Evolutionary conservation across 1,140 invertebrate species (phyloP).

Genomic region (Littorina saxatilis): DNA sequence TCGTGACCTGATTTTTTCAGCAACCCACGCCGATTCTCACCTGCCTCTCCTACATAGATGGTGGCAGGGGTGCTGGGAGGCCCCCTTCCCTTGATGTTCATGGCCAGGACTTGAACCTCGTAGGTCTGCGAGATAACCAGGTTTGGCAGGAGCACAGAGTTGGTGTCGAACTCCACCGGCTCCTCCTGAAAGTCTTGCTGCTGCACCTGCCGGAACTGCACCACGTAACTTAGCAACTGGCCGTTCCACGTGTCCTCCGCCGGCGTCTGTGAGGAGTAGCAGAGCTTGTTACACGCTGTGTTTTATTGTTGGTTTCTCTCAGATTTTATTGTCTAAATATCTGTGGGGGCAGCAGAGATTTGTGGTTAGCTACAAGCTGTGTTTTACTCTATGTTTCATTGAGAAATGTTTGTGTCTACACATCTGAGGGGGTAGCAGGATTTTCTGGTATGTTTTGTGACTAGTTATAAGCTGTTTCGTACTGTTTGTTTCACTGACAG

Average conservation of each 20-base stretch:
- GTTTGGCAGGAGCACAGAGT: slow-evolving; percentile 44
- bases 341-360: too few species aligned
- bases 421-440: too few species aligned
- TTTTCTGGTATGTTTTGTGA: too few species aligned
- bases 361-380: too few species aligned
- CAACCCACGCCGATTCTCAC: slow-evolving; percentile 53
- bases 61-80: slow-evolving; percentile 91
- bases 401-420: too few species aligned
- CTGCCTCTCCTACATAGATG: slow-evolving; percentile 95
- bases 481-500: too few species aligned
- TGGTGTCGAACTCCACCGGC: slow-evolving; percentile 47
- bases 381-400: too few species aligned
- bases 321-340: too few species aligned
- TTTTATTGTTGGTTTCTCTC: too few species aligned
- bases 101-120: slow-evolving; percentile 96
- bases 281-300: too few species aligned
- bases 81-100: slow-evolving; percentile 96
- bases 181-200: slow-evolving; percentile 59
- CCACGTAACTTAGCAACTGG: slow-evolving; percentile 93
- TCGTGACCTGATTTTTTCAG: too few species aligned
- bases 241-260: slow-evolving; percentile 91
- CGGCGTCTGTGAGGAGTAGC: slow-evolving; percentile 76
- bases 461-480: too few species aligned
- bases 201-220: slow-evolving; percentile 74
- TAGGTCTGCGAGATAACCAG: slow-evolving; percentile 83